Conservation (phyloP, 2,797 vertebrate species). For the Pagetopsis macropterus region DNA sequence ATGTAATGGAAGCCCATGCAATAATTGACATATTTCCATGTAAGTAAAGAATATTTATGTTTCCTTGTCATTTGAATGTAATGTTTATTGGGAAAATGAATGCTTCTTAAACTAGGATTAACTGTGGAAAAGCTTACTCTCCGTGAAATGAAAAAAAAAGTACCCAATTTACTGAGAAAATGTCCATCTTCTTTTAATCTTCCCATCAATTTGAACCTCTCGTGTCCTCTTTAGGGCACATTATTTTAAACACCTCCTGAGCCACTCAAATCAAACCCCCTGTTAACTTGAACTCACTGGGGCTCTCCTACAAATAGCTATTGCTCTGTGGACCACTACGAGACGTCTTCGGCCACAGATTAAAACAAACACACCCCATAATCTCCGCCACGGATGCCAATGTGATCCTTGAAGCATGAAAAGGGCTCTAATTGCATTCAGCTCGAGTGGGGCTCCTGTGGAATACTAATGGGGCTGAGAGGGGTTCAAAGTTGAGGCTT, state of each 20-base stretch:
- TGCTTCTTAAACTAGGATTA: not conserved
- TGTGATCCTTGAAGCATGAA: conserved; percentile 58
- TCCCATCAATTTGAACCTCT: not conserved
- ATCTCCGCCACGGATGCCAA: conserved; percentile 38
- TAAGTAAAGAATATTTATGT: not conserved
- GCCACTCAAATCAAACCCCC: not conserved
- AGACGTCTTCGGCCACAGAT: conserved; percentile 20
- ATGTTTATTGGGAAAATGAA: too few species aligned
- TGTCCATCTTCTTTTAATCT: not conserved
- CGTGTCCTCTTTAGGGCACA: not conserved
- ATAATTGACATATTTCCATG: not conserved
- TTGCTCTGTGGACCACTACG: not conserved
- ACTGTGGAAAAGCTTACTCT: not conserved
- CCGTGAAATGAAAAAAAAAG: not conserved
- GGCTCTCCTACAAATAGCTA: not conserved
- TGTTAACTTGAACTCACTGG: not conserved
- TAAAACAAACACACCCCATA: conserved; percentile 14
- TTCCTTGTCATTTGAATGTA: too few species aligned
- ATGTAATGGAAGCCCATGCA: not conserved
- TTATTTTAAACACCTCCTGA: conserved; percentile 11
- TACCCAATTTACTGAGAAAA: not conserved
- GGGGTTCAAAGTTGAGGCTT: conserved; percentile 28
- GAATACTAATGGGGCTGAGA: conserved; percentile 67
- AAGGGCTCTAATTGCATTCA: conserved; percentile 62
- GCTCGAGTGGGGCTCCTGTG: conserved; percentile 34